phyloP scores from a whole-genome alignment of 2,113 vertebrate species.

The Tyto alba region DNA sequence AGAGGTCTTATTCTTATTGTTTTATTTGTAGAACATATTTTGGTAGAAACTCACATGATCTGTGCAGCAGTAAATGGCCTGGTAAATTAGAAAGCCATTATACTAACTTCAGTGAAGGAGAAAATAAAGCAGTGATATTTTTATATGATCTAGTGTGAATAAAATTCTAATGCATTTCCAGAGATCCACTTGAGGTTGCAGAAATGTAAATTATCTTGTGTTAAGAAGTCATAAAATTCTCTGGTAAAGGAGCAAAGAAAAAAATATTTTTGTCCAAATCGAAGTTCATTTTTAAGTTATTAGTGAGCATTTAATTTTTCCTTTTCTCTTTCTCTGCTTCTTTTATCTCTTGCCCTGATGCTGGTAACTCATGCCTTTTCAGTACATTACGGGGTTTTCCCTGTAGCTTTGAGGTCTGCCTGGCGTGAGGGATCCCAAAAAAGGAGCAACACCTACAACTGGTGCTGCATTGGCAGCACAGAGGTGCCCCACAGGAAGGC shows the following conservation, averaged over 20 bases:
- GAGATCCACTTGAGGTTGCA: neutral
- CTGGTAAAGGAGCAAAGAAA: neutral
- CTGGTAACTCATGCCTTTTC: neutral
- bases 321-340: neutral
- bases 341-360: neutral
- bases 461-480: neutral
- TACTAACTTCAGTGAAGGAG: neutral
- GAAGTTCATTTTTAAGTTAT: neutral
- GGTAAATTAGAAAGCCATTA: neutral
- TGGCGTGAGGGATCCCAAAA: neutral
- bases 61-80: neutral
- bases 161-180: neutral
- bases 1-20: neutral
- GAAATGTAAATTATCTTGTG: neutral
- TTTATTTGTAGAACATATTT: neutral
- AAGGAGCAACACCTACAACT: neutral
- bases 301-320: neutral
- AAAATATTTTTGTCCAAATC: neutral
- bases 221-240: neutral
- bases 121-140: neutral
- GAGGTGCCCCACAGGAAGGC: neutral
- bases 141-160: neutral
- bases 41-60: neutral
- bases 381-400: neutral
- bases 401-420: neutral